Base-by-base conservation (phyloP, 2,113 vertebrate genomes). In the Diphyllodes magnificus region DNA sequence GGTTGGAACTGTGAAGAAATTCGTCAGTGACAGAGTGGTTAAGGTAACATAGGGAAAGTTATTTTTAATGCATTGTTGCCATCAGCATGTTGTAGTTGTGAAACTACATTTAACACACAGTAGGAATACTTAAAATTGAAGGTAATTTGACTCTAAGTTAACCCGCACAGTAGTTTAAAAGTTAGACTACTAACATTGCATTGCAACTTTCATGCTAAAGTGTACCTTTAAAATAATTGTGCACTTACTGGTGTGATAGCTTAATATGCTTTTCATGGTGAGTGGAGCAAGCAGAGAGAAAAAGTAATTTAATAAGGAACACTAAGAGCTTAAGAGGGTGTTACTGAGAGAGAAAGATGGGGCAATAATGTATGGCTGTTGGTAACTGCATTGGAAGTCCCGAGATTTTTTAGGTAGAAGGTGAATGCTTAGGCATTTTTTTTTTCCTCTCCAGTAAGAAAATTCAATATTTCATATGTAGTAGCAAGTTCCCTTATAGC, bases 31-130 rank as follows among this genome's bases (percentile, higher is more conserved):
- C 95, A 96, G 70, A 97, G 44, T 96, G 96, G 95, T 96, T 95
- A 96, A 97, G 96, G 96, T 97, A 97, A 97, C 79, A 83, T 88
- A 96, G 95, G 96, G 95, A 82, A 93, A 96, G 92, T 82, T 91
- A 45, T 44, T 94, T 91, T 92, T 93, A 84, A 81, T 92, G 92
- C 61, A 40, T 64, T 96, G 2, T 89, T 95, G 90, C 77, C 54
- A 47, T 87, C 90, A 95, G 96, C 95, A 96, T 96, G 96, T 96
- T 95, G 53, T 91, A 90, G 85, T 84, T 85, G 16, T 47, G 50
- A 79, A 90, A 35, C 51, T 80, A n/a, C 63, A 31, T 90, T 94
- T 96, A 96, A 96, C 87, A 64, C n/a, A 8, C 31, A 50, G 44
- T 88, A 95, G 95, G 91, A 79, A 39, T 90, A 81, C 78, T 81